Evolutionary conservation across 2,888 invertebrate species (phyloP), one percentile per base, ranked within the genome.

Genomic region (Orchestes rusci): DNA sequence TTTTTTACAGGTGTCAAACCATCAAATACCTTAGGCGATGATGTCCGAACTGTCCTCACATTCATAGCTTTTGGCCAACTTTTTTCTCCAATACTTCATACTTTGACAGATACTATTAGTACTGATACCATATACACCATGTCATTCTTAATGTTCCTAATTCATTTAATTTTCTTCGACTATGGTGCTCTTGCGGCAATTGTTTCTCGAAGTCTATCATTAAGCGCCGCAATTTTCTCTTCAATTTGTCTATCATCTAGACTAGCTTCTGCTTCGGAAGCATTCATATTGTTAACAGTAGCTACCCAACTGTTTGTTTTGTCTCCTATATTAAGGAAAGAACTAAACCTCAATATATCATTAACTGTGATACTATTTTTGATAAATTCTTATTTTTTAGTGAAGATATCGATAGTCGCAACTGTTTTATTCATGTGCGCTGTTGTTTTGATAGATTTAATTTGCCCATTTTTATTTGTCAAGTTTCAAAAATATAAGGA

Each of bases 111-210:
- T 63, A 93, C 95, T 0, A 89, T 99, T 2, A 94, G 94, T 61
- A 96, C 96, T 0, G 96, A 99, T 63, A 95, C 97, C 0, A 95
- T 99, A 61, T 95, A 93, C 61, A 90, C 93, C 1, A 90, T 87
- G 77, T 81, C 95, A 0, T 82, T 86, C 15, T 73, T 89, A 10
- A 89, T 94, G 80, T 80, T 96, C 72, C 61, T 88, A 0, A 69
- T 88, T 1, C 95, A 97, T 72, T 72, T 97, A 48, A 76, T 90
- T 56, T 94, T 94, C 63, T 91, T 88, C 62, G 92, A 97, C 65
- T 99, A 97, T 62, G 91, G 90, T 3, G 77, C 90, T 0, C 77
- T 81, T 8, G 88, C 85, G 2, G 87, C 91, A 1, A 82, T 95
- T 46, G 89, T 95, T 0, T 93, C 93, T 0, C 88, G 85, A 53